Evolutionary conservation across 2,888 invertebrate species (phyloP), one percentile per base, ranked within the genome.

Genomic region (Lysandra coridon): DNA sequence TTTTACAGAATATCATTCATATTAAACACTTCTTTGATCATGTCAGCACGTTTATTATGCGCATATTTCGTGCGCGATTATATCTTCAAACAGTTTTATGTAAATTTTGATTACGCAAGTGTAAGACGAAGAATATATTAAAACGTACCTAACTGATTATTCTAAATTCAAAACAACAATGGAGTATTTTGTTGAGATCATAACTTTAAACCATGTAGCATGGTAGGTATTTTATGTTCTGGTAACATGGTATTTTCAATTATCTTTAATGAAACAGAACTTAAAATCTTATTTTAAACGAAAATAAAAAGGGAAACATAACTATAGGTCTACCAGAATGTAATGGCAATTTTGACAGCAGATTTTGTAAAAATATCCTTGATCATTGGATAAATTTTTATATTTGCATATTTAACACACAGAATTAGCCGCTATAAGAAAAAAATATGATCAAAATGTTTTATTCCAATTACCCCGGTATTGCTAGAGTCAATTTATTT

Each of bases 41-140:
- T 57, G 76, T 76, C 30, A 76, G 17, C 49, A 17, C 49, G 75
- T 49, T 30, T 53, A 37, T 53, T 76, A 76, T 76, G 76, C 76
- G 76, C 76, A 76, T 76, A 76, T 53, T 76, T 74, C 74, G 74
- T 74, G 4, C 74, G 74, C 44, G 74, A 74, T 74, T 74, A 74
- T 74, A 74, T 74, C 44, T 44, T 74, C 74, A 74, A 74, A 74
- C 74, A 74, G 74, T 74, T 74, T 74, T 74, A 74, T 74, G 74
- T 74, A 74, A 74, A 74, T 74, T 40, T 74, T 74, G 74, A 74
- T 74, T 44, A 74, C 74, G 44, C 74, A 74, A 74, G 74, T 74
- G 5, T 44, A 74, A 74, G 74, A 23, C 74, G 74, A 74, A 74
- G 44, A 74, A 74, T 74, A 74, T 74, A 74, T 74, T 74, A 74